Conservation (phyloP, 2,888 invertebrate genomes). For the Aromia moschata region DNA sequence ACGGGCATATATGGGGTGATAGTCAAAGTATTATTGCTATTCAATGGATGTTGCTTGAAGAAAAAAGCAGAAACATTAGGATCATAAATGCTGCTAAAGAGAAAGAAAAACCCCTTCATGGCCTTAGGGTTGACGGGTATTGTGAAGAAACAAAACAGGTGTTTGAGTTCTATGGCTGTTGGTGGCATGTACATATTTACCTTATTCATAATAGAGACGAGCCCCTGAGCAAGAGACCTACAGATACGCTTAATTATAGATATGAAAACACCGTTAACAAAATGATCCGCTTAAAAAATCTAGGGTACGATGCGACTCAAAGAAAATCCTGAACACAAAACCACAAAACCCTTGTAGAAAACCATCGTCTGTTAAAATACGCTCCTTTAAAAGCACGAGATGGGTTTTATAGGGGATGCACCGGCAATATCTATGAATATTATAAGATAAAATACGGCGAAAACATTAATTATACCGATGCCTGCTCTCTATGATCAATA, state of each 20-base stretch:
- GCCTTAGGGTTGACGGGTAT: not conserved
- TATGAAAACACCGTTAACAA: not conserved
- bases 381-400: constrained; percentile 33
- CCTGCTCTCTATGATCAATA: constrained; percentile 46
- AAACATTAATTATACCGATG: not conserved
- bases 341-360: not conserved
- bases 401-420: constrained; percentile 35
- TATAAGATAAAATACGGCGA: constrained; percentile 3
- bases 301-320: not conserved
- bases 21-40: not conserved
- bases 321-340: not conserved
- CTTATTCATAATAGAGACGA: not conserved
- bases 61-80: not conserved
- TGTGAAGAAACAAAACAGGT: not conserved
- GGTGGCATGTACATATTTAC: not conserved
- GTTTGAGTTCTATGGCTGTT: not conserved
- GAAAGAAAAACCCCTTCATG: not conserved
- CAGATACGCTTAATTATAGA: not conserved
- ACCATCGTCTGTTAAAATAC: constrained; percentile 18
- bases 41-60: not conserved
- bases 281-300: not conserved
- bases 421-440: constrained; percentile 19
- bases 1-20: not conserved
- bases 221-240: not conserved
- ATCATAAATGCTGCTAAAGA: not conserved